These are phyloP conservation scores for Enteromius unitaeniatus DNA, from an alignment of 2,797 vertebrate species.

Conservation along the genomic window DNA sequence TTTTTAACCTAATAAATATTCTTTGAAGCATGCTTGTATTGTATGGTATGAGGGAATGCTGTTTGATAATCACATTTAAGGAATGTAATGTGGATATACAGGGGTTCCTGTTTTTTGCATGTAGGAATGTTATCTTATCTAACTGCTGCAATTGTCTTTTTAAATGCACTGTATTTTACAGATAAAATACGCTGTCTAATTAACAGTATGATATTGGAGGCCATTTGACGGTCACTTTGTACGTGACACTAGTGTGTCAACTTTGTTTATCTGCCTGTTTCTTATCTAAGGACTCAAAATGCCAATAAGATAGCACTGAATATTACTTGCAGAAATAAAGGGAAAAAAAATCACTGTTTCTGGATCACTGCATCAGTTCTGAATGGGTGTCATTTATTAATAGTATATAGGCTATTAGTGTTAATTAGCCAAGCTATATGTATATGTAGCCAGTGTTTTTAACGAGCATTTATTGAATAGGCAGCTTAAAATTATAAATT, in stretches of 20 bases:
- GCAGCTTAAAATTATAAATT: not conserved
- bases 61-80: slow-evolving; percentile 49
- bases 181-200: slow-evolving; percentile 52
- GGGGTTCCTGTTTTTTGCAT: slow-evolving; percentile 57
- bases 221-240: slow-evolving; percentile 54
- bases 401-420: not conserved
- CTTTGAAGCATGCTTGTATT: slow-evolving; percentile 63
- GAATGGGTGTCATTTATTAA: not conserved
- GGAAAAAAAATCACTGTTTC: not conserved
- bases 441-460: not conserved
- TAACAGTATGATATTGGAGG: slow-evolving; percentile 51
- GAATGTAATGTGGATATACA: slow-evolving; percentile 56
- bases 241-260: slow-evolving; percentile 47
- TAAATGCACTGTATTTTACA: slow-evolving; percentile 59
- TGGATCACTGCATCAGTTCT: not conserved
- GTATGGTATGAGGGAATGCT: slow-evolving; percentile 58
- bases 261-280: slow-evolving; percentile 63
- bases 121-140: slow-evolving; percentile 64
- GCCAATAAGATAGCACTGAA: slow-evolving; percentile 41
- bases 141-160: slow-evolving; percentile 60
- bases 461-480: not conserved
- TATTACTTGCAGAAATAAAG: slow-evolving; percentile 60
- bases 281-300: slow-evolving; percentile 52
- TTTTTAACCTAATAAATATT: slow-evolving; percentile 43
- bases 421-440: not conserved